These are phyloP conservation scores for Eutolmus rufibarbis DNA, from an alignment of 2,888 invertebrate genomes.

Conservation along the genomic window DNA sequence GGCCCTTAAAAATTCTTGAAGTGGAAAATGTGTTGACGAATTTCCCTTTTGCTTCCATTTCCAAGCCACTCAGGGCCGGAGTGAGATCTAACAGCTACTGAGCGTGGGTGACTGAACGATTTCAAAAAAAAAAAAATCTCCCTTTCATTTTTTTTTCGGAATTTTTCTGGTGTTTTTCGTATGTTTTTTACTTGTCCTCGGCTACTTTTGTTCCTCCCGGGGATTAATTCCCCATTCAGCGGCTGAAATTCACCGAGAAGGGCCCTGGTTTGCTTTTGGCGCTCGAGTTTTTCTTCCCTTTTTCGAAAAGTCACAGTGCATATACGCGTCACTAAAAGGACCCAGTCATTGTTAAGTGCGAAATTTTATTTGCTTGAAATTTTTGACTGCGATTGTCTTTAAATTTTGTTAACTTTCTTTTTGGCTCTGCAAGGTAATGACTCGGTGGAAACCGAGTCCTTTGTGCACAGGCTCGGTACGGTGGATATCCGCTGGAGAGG, in stretches of 20 bases:
- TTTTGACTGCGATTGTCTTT: not conserved
- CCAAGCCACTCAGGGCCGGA: not conserved
- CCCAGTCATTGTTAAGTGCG: not conserved
- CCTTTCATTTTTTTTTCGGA: not conserved
- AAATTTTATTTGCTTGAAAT: not conserved
- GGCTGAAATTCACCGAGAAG: not conserved
- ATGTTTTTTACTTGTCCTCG: not conserved
- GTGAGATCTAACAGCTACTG: constrained; percentile 18
- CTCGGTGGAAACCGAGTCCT: not conserved
- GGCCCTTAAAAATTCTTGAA: constrained; percentile 21
- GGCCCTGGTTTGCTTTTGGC: not conserved
- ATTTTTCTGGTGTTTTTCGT: constrained; percentile 10
- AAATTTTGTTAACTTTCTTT: not conserved
- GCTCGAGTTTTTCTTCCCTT: not conserved
- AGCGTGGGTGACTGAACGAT: constrained; percentile 29
- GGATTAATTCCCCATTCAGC: not conserved
- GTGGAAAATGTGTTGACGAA: constrained; percentile 38
- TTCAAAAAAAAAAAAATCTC: not conserved
- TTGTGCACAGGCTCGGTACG: not conserved
- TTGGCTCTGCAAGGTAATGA: not conserved
- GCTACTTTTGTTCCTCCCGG: constrained; percentile 1
- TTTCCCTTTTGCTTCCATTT: constrained; percentile 13
- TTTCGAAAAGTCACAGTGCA: not conserved
- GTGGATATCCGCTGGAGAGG: not conserved
- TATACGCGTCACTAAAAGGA: not conserved